A percentile compares a stretch with the other conserved stretches of the same genome.
Evolutionary conservation across 1,140 invertebrate species (phyloP).

Genomic region (Bombus confusus): DNA sequence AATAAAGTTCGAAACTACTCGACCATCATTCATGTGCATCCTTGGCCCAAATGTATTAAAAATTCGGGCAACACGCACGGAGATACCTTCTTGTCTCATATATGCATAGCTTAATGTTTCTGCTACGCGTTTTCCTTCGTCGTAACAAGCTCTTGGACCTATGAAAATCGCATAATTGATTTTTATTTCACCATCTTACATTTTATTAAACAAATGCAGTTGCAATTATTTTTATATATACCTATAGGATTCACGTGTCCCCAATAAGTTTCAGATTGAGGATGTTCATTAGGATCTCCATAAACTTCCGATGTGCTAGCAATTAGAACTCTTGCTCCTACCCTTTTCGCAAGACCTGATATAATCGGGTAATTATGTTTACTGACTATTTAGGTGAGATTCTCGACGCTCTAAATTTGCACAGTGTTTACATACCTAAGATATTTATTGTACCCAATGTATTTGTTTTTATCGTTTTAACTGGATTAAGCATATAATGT

Average conservation of each 20-base stretch:
- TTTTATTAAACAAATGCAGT: background rate
- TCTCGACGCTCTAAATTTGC: background rate
- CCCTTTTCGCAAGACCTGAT: slow-evolving; percentile 94
- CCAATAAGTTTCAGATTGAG: slow-evolving; percentile 98
- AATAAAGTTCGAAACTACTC: slow-evolving; percentile 99
- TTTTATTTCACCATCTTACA: background rate
- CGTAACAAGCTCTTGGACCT: slow-evolving; percentile 98
- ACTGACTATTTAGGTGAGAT: background rate
- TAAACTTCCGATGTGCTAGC: slow-evolving; percentile 99
- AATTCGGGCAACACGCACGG: slow-evolving; percentile 97
- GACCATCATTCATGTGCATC: slow-evolving; percentile 99
- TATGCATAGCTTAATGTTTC: slow-evolving; percentile 99
- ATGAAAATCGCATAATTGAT: slow-evolving; percentile 54
- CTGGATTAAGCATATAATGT: slow-evolving; percentile 99
- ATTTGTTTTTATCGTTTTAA: slow-evolving; percentile 99
- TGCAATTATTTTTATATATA: slow-evolving; percentile 70
- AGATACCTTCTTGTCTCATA: slow-evolving; percentile 96
- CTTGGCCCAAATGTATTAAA: slow-evolving; percentile 99
- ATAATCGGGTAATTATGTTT: slow-evolving; percentile 38
- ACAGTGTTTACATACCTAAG: slow-evolving; percentile 87
- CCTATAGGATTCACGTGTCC: slow-evolving; percentile 99
- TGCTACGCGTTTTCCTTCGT: slow-evolving; percentile 98
- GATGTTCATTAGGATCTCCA: slow-evolving; percentile 98
- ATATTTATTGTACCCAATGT: slow-evolving; percentile 99
- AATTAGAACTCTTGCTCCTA: slow-evolving; percentile 96